phyloP scores from a whole-genome alignment of 1,140 invertebrate species.

The Pteromalus puparum region DNA sequence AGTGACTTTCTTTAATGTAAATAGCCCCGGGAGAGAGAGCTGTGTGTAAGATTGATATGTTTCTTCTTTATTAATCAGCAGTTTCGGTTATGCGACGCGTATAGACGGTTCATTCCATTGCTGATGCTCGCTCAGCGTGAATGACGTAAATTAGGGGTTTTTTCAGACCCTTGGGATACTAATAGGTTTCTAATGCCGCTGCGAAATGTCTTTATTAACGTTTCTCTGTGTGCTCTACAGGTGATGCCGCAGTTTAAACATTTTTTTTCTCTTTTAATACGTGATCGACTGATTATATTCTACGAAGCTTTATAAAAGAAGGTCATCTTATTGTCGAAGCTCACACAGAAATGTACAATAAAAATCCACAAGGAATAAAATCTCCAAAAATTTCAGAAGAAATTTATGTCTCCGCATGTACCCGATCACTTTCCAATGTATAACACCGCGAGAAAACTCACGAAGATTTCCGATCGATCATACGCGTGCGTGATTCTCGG shows the following conservation, averaged over 20 bases:
- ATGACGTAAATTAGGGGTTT: slow-evolving; percentile 23
- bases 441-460: slow-evolving; percentile 55
- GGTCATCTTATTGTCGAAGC: too few relatives aligned
- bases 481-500: slow-evolving; percentile 56
- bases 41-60: slow-evolving; percentile 34
- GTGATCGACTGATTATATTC: too few relatives aligned
- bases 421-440: background rate
- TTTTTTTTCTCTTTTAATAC: too few relatives aligned
- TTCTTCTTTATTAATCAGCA: slow-evolving; percentile 43
- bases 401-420: slow-evolving; percentile 37
- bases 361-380: background rate
- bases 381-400: slow-evolving; percentile 1
- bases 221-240: too few relatives aligned
- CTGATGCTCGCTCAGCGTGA: background rate
- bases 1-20: slow-evolving; percentile 31
- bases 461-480: slow-evolving; percentile 71
- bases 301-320: too few relatives aligned
- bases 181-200: background rate
- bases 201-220: background rate
- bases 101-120: background rate
- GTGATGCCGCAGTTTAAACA: too few relatives aligned
- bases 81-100: background rate
- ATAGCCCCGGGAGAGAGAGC: background rate
- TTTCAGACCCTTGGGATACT: background rate
- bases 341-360: background rate